Percentiles rank a stretch among this genome's conserved stretches.
phyloP scores from a whole-genome alignment of 2,113 vertebrate species.

The Gavialis gangeticus region DNA sequence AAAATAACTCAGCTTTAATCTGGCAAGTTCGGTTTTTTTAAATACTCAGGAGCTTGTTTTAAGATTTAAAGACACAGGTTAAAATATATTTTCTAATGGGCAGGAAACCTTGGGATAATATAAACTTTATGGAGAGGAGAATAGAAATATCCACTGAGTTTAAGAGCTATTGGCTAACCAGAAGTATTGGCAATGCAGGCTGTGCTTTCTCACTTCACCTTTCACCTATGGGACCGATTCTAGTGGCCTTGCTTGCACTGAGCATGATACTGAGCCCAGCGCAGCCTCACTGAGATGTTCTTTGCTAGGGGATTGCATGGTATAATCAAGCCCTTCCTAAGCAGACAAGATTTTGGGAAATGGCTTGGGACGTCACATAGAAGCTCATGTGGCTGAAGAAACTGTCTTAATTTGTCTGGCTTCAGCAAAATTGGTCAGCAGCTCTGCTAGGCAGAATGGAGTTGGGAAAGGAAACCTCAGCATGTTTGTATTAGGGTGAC shows the following conservation, averaged over 20 bases:
- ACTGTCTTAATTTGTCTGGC: constrained; percentile 20
- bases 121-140: neutral
- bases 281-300: too few relatives aligned
- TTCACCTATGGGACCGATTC: neutral
- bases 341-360: constrained; percentile 13
- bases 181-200: neutral
- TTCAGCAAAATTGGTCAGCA: constrained; percentile 16
- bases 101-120: neutral
- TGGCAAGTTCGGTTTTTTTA: neutral
- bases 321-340: neutral
- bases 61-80: neutral
- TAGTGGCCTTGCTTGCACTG: neutral
- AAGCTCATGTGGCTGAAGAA: constrained; percentile 19
- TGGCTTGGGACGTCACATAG: constrained; percentile 4
- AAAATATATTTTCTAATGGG: neutral
- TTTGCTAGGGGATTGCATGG: too few relatives aligned
- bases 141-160: neutral
- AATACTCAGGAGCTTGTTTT: neutral
- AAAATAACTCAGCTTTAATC: neutral
- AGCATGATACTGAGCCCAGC: neutral
- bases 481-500: neutral
- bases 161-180: neutral
- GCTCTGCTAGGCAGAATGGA: neutral
- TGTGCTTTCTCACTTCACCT: neutral
- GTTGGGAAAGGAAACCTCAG: neutral